phyloP scores from a whole-genome alignment of 1,140 invertebrate species.

The Drosophila suzukii region DNA sequence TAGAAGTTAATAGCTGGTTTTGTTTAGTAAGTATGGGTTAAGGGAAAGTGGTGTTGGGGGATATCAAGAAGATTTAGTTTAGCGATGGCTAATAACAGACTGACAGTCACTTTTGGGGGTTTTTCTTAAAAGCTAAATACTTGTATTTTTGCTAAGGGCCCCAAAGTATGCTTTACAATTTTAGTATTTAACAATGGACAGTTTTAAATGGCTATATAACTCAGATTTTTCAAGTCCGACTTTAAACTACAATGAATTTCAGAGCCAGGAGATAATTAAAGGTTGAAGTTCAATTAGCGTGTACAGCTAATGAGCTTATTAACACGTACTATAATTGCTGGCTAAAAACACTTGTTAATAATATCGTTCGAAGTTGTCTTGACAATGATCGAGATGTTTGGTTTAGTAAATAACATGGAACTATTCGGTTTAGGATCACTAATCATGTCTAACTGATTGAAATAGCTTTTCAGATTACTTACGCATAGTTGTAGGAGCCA shows the following conservation, averaged over 20 bases:
- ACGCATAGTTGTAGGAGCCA: conserved; percentile 88
- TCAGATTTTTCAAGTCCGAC: not conserved
- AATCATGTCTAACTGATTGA: too few species aligned
- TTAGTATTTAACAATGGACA: not conserved
- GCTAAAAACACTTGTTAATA: not conserved
- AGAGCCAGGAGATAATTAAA: conserved; percentile 14
- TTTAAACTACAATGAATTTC: conserved; percentile 15
- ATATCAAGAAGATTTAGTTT: not conserved
- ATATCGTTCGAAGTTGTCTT: not conserved
- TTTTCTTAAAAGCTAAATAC: not conserved
- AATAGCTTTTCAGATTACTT: conserved; percentile 26
- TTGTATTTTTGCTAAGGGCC: not conserved
- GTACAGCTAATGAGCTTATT: conserved; percentile 10
- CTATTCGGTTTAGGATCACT: too few species aligned
- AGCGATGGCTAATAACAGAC: not conserved
- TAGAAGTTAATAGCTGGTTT: conserved; percentile 13
- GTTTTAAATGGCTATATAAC: not conserved
- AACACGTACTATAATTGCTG: conserved; percentile 7
- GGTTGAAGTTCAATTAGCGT: conserved; percentile 29
- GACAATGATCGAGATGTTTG: not conserved
- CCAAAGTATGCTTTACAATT: conserved; percentile 24
- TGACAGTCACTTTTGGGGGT: not conserved
- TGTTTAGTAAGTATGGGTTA: not conserved
- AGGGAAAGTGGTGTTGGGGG: not conserved
- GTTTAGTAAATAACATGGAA: too few species aligned